Evolutionary conservation across 1,140 invertebrate species (phyloP), one percentile per base, ranked within the genome.

Genomic region (Camponotus vicinus): DNA sequence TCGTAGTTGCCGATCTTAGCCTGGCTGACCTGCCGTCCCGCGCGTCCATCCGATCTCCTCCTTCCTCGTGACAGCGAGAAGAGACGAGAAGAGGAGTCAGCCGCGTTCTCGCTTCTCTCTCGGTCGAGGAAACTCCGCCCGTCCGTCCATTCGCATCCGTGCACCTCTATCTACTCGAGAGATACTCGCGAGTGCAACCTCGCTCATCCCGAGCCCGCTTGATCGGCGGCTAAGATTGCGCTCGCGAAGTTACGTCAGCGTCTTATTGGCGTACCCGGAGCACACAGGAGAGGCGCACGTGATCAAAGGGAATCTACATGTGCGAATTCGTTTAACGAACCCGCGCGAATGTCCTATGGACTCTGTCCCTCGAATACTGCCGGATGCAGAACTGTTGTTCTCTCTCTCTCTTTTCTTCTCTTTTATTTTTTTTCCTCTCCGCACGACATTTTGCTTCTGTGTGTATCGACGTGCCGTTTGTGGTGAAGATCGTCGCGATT

Each of bases 261-360:
- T 94, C 91, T 93, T 93, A 94, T 93, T 93, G 93, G 89, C 91
- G 91, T 89, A 90, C 88, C 87, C 92, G 92, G 86, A 92, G 91
- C 84, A 86, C 7, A 79, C 49, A 55, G 55, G 40, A 78, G n/a
- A 63, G 71, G 59, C 92, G 92, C 90, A 91, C 89, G 89, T 92
- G 92, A 93, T 94, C 92, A 94, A 94, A 94, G 92, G 91, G 86
- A 69, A 67, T 83, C 86, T 66, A 32, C 32, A 85, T 73, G 89
- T 77, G 87, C 86, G 88, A 91, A 90, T 90, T 92, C 90, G 92
- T 93, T 93, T 93, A 93, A 93, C 85, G 88, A 89, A 71, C 85
- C 45, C 75, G 59, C 67, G 87, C 70, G 83, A 89, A 86, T 87
- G 69, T 71, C 63, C 45, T 40, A 77, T 32, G 73, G 42, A 32